Evolutionary conservation across 1,140 invertebrate species (phyloP), one percentile per base, ranked within the genome.

Genomic region (Caerostris extrusa): DNA sequence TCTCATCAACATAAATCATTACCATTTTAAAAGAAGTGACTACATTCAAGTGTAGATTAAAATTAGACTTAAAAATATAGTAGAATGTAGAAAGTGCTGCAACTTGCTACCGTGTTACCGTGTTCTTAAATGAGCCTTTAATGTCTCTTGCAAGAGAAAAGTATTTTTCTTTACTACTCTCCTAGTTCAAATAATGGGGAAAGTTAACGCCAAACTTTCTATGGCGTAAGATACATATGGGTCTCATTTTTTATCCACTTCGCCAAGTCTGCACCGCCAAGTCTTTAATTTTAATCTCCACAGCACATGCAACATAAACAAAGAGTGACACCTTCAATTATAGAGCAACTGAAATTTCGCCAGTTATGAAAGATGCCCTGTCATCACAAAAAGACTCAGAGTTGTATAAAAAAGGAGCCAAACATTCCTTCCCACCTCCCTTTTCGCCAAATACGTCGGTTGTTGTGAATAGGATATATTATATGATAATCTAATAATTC

Each of bases 11-110:
- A 10, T 58, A 19, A 85, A n/a, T 85, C n/a, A 57, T 85, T 85
- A 85, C n/a, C 17, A 85, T 58, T 85, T 85, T 58, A 14, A 64
- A 64, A 88, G 86, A 61, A 67, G 5, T 67, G 57, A 60, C 60
- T 17, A 19, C 14, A 17, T 14, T 53, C 8, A 64, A 17, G 61
- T 8, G 5, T 7, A 67, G 8, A 88, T 88, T 67, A 88, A 88
- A 67, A 55, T 7, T 55, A 61, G 34, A 50, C 34, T 87, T 64
- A 14, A 87, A n/a, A 87, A 50, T 87, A 50, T 88, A 57, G 10
- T 53, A 14, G 64, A 88, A 53, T 8, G 60, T 58, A 7, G 53
- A 88, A 14, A 67, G 12, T 88, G 64, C 7, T 34, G 86, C 10
- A 14, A 34, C 10, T 5, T 64, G 64, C 12, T 34, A 50, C 0